Evolutionary conservation across 2,113 vertebrate species (phyloP).

Genomic region (Pelecanoides urinatrix): DNA sequence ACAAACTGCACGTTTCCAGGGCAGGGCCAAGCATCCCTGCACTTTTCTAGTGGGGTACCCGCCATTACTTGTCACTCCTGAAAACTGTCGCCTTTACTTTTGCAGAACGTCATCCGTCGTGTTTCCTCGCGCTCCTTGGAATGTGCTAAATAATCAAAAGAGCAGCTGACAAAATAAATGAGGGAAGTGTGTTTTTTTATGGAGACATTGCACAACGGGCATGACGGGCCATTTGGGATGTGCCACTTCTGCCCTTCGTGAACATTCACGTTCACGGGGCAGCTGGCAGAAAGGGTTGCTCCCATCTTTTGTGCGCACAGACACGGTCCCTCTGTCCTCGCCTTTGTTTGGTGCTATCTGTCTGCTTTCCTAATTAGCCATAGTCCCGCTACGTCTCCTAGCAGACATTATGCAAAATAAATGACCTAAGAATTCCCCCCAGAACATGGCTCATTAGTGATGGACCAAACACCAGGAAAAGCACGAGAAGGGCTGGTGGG

Average conservation of each 20-base stretch:
- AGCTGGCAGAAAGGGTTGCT: not conserved
- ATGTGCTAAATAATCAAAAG: constrained; percentile 45
- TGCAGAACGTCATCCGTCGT: not conserved
- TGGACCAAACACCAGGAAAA: constrained; percentile 29
- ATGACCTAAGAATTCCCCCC: constrained; percentile 42
- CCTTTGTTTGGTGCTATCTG: not conserved
- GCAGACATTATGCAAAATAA: constrained; percentile 55
- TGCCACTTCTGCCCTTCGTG: not conserved
- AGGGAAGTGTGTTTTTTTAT: constrained; percentile 5
- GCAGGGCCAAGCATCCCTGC: not conserved
- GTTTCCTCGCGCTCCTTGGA: not conserved
- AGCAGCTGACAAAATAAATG: constrained; percentile 61
- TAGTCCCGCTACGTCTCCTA: not conserved
- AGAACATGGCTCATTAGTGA: constrained; percentile 53
- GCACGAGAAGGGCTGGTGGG: not conserved
- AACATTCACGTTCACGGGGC: not conserved
- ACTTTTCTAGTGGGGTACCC: not conserved
- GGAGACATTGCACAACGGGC: not conserved
- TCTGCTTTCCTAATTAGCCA: constrained; percentile 47
- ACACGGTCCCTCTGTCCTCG: not conserved
- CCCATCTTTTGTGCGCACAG: accelerated
- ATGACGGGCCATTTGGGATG: not conserved
- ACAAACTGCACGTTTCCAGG: not conserved
- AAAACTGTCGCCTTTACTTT: not conserved
- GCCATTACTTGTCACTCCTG: not conserved